These are phyloP conservation scores for Cotesia chilonis DNA, from an alignment of 1,140 invertebrate species.

Conservation along the genomic window DNA sequence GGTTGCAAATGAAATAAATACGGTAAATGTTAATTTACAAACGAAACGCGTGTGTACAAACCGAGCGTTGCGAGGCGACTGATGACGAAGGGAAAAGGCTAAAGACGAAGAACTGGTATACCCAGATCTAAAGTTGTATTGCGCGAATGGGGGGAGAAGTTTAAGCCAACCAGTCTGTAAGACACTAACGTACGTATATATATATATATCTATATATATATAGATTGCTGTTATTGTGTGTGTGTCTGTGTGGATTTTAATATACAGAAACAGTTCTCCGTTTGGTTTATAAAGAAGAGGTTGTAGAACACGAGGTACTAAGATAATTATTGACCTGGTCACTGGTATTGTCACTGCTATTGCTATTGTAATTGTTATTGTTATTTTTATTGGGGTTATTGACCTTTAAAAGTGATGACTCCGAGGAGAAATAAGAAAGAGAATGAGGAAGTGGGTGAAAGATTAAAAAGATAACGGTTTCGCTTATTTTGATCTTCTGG, in stretches of 20 bases:
- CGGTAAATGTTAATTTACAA: no score
- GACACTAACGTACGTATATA: neutral
- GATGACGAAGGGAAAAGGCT: slow-evolving; percentile 37
- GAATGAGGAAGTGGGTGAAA: slow-evolving; percentile 12
- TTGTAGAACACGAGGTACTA: no score
- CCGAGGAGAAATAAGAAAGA: slow-evolving; percentile 5
- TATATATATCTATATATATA: neutral
- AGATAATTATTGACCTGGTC: no score
- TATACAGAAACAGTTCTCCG: no score
- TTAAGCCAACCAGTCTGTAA: slow-evolving; percentile 16
- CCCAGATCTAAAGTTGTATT: slow-evolving; percentile 11
- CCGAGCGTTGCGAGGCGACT: slow-evolving; percentile 51
- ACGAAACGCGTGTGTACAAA: slow-evolving; percentile 18
- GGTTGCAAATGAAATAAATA: no score
- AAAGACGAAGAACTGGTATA: slow-evolving; percentile 22
- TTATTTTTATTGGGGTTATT: slow-evolving; percentile 14
- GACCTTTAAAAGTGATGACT: slow-evolving; percentile 5
- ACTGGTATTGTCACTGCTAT: neutral
- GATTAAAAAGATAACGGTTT: slow-evolving; percentile 28
- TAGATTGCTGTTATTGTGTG: no score
- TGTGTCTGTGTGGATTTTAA: no score
- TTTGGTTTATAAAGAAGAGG: no score
- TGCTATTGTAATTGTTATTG: neutral
- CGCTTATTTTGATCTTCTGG: neutral
- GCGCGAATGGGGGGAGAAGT: slow-evolving; percentile 19